A percentile compares a stretch with the other conserved stretches of the same genome.
These are phyloP conservation scores for human DNA, from an alignment of 2,113 vertebrate genomes.

Conservation along the genomic window GRCh38 chrX:11730001-11730500, in stretches of 20 bases:
- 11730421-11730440: conserved; percentile 20
- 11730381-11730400: neutral
- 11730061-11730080: neutral
- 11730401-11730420: neutral
- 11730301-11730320: neutral
- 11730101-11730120: neutral
- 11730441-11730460: neutral
- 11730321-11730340: neutral
- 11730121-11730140: neutral
- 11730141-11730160: neutral
- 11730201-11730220: neutral
- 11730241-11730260: neutral
- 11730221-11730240: neutral
- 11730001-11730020: neutral
- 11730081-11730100: neutral
- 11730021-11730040: neutral
- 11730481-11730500: neutral
- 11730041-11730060: neutral
- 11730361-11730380: neutral
- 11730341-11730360: neutral
- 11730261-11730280: neutral
- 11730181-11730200: neutral
- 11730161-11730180: neutral
- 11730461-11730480: neutral
- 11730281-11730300: neutral